Conservation (phyloP, 2,888 invertebrate genomes). For the Leptopilina syphax region DNA sequence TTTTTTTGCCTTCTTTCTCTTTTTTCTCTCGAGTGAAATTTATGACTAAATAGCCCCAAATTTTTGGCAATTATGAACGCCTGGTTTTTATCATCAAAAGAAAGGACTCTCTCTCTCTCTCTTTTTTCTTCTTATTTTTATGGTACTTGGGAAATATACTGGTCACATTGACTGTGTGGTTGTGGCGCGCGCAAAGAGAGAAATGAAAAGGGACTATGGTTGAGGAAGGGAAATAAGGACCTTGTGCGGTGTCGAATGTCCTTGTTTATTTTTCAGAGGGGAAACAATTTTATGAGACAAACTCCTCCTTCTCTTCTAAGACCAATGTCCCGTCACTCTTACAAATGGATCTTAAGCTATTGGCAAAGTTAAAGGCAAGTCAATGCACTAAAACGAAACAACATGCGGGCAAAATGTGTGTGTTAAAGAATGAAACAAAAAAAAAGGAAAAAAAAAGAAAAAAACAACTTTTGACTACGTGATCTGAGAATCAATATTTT, state of each 20-base stretch:
- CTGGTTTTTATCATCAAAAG: neutral
- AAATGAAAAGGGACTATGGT: neutral
- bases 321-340: conserved; percentile 46
- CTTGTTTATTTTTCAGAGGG: conserved; percentile 22
- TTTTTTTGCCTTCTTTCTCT: neutral
- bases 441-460: neutral
- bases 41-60: neutral
- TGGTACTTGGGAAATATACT: neutral
- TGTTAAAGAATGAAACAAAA: neutral
- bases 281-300: conserved; percentile 46
- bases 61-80: conserved; percentile 4
- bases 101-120: too few species aligned
- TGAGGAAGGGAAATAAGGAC: neutral
- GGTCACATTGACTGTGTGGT: conserved; percentile 12
- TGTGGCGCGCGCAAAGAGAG: neutral
- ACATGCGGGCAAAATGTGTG: neutral
- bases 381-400: conserved; percentile 6
- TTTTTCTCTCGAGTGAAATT: neutral
- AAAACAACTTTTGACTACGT: conserved; percentile 9
- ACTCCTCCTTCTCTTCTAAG: conserved; percentile 1
- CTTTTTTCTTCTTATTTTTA: neutral
- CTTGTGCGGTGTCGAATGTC: conserved; percentile 16
- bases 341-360: conserved; percentile 58
- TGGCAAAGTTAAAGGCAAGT: conserved; percentile 1
- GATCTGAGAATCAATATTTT: conserved; percentile 19